Percentiles rank a stretch among this genome's conserved stretches.
These are phyloP conservation scores for Seriola dumerili DNA, from an alignment of 2,113 vertebrate genomes.

Conservation along the genomic window DNA sequence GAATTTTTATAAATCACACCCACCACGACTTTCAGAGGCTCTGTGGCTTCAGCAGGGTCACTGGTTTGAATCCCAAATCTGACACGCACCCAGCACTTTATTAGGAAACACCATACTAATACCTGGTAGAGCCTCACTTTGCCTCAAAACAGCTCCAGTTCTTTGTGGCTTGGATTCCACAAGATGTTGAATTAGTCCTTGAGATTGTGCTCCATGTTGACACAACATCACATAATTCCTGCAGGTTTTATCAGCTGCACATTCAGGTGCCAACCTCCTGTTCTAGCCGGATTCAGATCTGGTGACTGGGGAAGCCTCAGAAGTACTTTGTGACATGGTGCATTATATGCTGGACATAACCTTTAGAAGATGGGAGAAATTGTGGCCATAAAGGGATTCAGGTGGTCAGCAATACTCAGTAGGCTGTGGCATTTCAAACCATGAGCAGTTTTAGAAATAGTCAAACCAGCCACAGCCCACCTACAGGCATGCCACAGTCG, in stretches of 20 bases:
- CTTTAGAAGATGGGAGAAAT: neutral
- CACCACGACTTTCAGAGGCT: neutral
- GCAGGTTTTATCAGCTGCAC: too few species aligned
- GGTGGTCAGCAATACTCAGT: neutral
- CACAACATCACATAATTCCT: too few species aligned
- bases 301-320: too few species aligned
- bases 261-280: neutral
- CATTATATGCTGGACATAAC: neutral
- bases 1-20: neutral
- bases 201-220: too few species aligned
- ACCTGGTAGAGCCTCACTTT: too few species aligned
- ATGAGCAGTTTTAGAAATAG: too few species aligned
- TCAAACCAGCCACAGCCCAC: too few species aligned
- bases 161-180: too few species aligned
- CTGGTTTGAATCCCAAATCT: neutral
- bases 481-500: too few species aligned
- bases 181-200: neutral
- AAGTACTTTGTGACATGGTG: neutral
- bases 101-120: neutral
- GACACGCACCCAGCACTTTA: neutral
- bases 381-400: neutral
- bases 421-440: neutral
- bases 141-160: too few species aligned
- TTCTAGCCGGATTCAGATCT: neutral
- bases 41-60: constrained; percentile 3